Conservation (phyloP, 2,113 vertebrate genomes). For the Onychorhynchus coronatus region DNA sequence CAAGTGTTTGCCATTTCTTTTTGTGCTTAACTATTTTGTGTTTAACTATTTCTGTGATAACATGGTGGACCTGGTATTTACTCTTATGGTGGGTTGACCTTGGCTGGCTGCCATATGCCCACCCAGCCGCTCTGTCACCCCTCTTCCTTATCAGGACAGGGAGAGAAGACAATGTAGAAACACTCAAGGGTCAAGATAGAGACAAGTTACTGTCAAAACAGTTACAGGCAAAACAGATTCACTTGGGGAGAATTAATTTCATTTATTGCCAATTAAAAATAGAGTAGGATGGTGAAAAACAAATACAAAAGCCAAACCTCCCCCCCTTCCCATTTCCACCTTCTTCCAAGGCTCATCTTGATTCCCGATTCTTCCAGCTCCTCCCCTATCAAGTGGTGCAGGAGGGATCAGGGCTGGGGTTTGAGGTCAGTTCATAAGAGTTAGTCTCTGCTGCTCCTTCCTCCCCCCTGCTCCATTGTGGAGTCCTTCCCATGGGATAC, state of each 20-base stretch:
- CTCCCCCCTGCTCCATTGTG: not conserved
- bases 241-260: not conserved
- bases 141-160: not conserved
- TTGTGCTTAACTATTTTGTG: not conserved
- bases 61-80: not conserved
- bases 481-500: not conserved
- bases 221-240: not conserved
- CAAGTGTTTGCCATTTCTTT: not conserved
- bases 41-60: not conserved
- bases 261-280: not conserved
- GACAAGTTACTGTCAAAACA: not conserved
- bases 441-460: not conserved
- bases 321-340: not conserved
- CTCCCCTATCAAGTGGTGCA: not conserved
- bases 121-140: not conserved
- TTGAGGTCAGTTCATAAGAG: not conserved
- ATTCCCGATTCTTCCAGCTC: not conserved
- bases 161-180: not conserved
- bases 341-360: not conserved
- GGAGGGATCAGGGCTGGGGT: fast-evolving
- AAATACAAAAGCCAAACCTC: not conserved
- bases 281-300: not conserved
- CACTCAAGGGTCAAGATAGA: not conserved
- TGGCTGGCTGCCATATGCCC: not conserved
- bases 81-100: not conserved